Conservation (phyloP, 2,113 vertebrate species). For the Python bivittatus region DNA sequence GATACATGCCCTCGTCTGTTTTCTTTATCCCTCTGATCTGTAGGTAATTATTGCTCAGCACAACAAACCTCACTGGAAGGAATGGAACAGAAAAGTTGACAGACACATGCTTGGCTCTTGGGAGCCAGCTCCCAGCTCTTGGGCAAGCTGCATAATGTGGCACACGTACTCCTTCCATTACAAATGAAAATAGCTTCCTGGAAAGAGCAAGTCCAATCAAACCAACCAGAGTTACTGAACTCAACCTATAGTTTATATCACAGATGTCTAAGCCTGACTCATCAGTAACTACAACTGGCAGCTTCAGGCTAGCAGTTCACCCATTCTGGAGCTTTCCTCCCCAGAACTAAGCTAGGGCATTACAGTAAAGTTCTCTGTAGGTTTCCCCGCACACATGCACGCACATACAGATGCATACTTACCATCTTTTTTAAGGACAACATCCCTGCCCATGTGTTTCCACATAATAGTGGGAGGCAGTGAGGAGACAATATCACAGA, state of each 20-base stretch:
- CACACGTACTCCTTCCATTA: neutral
- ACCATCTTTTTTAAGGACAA: conserved; percentile 95
- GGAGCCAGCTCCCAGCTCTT: neutral
- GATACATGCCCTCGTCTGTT: conserved; percentile 91
- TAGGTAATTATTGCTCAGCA: conserved; percentile 94
- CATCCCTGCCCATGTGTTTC: conserved; percentile 89
- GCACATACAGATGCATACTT: conserved; percentile 49
- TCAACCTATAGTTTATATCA: neutral
- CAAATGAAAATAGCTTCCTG: neutral
- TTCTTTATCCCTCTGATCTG: conserved; percentile 96
- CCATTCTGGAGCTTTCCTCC: neutral
- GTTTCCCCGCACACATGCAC: neutral
- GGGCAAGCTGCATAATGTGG: neutral
- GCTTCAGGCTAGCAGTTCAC: neutral
- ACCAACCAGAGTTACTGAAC: neutral
- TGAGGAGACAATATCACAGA: conserved; percentile 90
- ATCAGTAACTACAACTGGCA: neutral
- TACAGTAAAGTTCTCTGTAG: neutral
- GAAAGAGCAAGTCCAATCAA: neutral
- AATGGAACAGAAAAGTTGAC: conserved; percentile 43
- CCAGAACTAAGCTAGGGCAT: neutral
- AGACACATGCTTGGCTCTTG: neutral
- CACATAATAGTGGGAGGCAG: conserved; percentile 92
- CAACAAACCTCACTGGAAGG: conserved; percentile 86
- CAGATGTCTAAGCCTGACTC: neutral